A percentile compares a stretch with the other conserved stretches of the same genome.
Evolutionary conservation across 1,140 invertebrate species (phyloP).

Genomic region (Cotesia typhae): DNA sequence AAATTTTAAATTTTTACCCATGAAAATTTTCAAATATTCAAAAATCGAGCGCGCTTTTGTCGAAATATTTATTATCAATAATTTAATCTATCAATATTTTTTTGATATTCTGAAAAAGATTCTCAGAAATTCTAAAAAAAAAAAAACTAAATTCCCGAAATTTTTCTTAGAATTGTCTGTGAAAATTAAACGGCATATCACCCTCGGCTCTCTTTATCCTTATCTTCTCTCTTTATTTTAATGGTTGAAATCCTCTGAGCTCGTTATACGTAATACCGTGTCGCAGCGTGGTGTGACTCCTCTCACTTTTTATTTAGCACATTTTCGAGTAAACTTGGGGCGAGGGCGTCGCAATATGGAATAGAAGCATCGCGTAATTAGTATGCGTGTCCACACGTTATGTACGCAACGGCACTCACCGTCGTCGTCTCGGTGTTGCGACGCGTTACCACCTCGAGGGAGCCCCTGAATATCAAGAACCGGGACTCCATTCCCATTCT

Average conservation of each 20-base stretch:
- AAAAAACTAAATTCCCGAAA: background rate
- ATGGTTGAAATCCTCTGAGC: background rate
- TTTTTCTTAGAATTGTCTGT: no score
- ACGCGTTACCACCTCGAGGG: slow-evolving; percentile 12
- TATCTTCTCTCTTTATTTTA: slow-evolving; percentile 24
- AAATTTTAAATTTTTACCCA: no score
- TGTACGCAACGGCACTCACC: slow-evolving; percentile 50
- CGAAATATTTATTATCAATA: no score
- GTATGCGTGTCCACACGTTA: slow-evolving; percentile 62
- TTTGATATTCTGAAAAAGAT: no score
- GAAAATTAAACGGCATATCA: no score
- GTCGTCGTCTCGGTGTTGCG: slow-evolving; percentile 15
- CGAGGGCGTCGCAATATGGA: slow-evolving; percentile 52
- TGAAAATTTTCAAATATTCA: no score
- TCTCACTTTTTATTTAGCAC: slow-evolving; percentile 29
- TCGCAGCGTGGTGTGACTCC: slow-evolving; percentile 16
- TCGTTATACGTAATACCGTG: slow-evolving; percentile 24
- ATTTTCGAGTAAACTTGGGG: slow-evolving; percentile 19
- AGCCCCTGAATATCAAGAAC: slow-evolving; percentile 13
- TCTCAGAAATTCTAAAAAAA: no score
- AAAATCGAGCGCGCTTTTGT: no score
- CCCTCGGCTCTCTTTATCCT: background rate
- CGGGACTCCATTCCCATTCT: background rate
- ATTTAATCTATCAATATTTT: no score
- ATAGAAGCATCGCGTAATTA: slow-evolving; percentile 60